Evolutionary conservation across 64 coral and sea anemone species (phyloP).

Genomic region (Trachythela sp.): DNA sequence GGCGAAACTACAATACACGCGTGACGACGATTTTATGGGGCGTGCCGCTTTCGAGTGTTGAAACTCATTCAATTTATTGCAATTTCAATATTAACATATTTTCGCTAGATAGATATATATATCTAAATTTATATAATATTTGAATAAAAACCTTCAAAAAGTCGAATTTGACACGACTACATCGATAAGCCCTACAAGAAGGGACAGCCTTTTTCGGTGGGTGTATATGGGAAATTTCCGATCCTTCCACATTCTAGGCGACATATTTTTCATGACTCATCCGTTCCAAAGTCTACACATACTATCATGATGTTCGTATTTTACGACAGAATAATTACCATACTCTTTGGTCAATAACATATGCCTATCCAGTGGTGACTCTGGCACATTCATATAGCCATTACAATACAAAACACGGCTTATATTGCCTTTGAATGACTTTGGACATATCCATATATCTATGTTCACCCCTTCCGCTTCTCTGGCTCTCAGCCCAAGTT

Average conservation of each 20-base stretch:
- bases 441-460: conserved; percentile 48
- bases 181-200: too few species aligned
- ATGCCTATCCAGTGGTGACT: neutral
- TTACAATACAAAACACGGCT: conserved; percentile 40
- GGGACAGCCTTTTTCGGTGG: too few species aligned
- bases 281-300: conserved; percentile 55
- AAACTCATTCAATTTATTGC: too few species aligned
- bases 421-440: conserved; percentile 30
- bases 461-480: conserved; percentile 47
- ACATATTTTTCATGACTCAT: neutral
- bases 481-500: conserved; percentile 23
- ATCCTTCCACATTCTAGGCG: too few species aligned
- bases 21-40: too few species aligned
- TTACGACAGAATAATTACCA: conserved; percentile 34
- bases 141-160: neutral
- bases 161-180: neutral
- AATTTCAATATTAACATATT: too few species aligned
- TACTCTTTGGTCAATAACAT: conserved; percentile 30
- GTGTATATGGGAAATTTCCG: too few species aligned
- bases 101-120: too few species aligned
- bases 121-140: too few species aligned
- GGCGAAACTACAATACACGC: too few species aligned
- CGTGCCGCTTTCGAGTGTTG: too few species aligned
- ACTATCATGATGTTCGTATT: conserved; percentile 38
- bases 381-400: conserved; percentile 48